A percentile compares a stretch with the other conserved stretches of the same genome.
Conservation (phyloP, 1,140 invertebrate species). For the Dermatophagoides farinae region DNA sequence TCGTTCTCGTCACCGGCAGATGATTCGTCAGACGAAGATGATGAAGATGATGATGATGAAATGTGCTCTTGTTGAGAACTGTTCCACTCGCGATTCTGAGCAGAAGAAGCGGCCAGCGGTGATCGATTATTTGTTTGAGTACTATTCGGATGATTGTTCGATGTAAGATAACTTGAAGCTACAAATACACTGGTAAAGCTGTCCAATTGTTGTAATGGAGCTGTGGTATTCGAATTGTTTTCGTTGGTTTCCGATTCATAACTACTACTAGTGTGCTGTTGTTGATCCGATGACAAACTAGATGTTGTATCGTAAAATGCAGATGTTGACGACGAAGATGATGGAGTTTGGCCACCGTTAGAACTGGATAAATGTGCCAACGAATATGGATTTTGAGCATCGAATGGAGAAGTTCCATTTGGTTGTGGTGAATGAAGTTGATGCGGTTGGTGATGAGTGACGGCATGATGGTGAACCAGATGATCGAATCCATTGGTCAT, state of each 20-base stretch:
- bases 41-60: not conserved
- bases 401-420: not conserved
- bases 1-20: not conserved
- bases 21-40: not conserved
- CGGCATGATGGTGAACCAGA: not conserved
- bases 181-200: slow-evolving; percentile 14
- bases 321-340: not conserved
- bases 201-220: slow-evolving; percentile 14
- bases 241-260: not conserved
- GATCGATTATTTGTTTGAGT: not conserved
- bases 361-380: too few species aligned
- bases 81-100: not conserved
- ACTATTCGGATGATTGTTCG: not conserved
- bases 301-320: not conserved
- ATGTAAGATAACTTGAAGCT: not conserved
- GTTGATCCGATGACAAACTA: not conserved
- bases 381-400: not conserved
- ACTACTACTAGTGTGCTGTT: not conserved
- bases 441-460: not conserved
- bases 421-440: not conserved
- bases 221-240: not conserved
- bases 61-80: not conserved
- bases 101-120: not conserved
- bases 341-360: too few species aligned
- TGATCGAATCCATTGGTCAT: not conserved